Percentiles rank a stretch among this genome's conserved stretches.
Conservation (phyloP, 2,888 invertebrate genomes). For the Aquatica leii region DNA sequence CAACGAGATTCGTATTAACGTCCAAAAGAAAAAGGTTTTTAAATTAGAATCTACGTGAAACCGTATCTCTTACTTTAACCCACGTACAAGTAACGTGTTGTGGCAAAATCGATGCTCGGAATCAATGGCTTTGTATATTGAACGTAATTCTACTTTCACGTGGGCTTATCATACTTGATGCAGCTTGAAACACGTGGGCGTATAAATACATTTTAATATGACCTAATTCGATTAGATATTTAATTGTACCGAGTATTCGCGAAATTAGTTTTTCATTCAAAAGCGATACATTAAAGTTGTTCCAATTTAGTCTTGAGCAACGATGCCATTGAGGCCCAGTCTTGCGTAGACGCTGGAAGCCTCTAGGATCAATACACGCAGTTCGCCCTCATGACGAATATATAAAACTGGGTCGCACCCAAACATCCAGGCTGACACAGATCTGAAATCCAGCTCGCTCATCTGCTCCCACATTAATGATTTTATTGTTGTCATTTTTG, state of each 20-base stretch:
- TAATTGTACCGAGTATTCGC: too few species aligned
- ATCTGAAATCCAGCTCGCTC: slow-evolving; percentile 33
- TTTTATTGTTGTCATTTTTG: slow-evolving; percentile 17
- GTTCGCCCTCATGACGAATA: slow-evolving; percentile 48
- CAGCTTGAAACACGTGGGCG: neutral
- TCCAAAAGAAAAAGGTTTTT: too few species aligned
- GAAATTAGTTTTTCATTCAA: slow-evolving; percentile 4
- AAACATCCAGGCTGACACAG: slow-evolving; percentile 46
- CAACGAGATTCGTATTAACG: too few species aligned
- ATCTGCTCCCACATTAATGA: slow-evolving; percentile 30
- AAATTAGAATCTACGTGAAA: too few species aligned
- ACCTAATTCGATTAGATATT: too few species aligned
- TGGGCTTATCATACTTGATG: neutral
- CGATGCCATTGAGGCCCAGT: slow-evolving; percentile 41
- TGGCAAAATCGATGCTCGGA: slow-evolving; percentile 2
- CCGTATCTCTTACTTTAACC: too few species aligned
- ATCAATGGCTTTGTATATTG: neutral
- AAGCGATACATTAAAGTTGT: slow-evolving; percentile 16
- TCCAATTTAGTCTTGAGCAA: slow-evolving; percentile 33
- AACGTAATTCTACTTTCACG: neutral
- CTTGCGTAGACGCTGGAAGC: slow-evolving; percentile 51
- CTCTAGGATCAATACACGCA: slow-evolving; percentile 55
- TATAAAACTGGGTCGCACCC: slow-evolving; percentile 54
- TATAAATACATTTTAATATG: too few species aligned
- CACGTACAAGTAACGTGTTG: too few species aligned